Evolutionary conservation across 2,113 vertebrate species (phyloP).

Genomic region (Baryphthengus martii): DNA sequence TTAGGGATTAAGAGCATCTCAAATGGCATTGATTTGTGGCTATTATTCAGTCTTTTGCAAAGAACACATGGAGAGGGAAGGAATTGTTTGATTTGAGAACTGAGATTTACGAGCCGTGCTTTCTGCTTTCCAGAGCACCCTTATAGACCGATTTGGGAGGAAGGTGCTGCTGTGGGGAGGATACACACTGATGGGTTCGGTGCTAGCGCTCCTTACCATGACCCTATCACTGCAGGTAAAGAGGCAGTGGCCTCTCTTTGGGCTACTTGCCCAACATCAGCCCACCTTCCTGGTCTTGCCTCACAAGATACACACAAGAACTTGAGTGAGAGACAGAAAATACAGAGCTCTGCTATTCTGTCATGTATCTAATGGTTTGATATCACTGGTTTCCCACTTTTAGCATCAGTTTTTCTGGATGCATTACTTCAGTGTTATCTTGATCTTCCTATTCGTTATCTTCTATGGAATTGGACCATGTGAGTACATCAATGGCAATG

Average conservation of each 20-base stretch:
- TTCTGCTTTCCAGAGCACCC: conserved; percentile 70
- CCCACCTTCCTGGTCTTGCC: not conserved
- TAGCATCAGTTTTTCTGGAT: conserved; percentile 79
- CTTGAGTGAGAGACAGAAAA: not conserved
- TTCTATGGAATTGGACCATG: conserved; percentile 80
- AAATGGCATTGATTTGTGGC: not conserved
- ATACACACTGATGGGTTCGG: conserved; percentile 73
- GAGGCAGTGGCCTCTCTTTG: not conserved
- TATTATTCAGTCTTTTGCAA: not conserved
- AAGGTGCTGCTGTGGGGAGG: conserved; percentile 78
- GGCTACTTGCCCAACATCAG: not conserved
- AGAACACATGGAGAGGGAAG: not conserved
- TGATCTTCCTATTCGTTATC: conserved; percentile 81
- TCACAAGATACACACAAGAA: not conserved
- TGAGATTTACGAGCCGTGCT: not conserved
- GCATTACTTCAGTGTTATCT: conserved; percentile 81
- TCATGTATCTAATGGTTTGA: not conserved
- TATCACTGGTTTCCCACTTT: not conserved
- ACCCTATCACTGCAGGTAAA: conserved; percentile 80
- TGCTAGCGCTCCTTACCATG: conserved; percentile 73
- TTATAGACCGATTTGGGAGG: conserved; percentile 79
- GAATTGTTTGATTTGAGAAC: not conserved
- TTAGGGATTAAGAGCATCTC: not conserved
- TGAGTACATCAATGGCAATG: conserved; percentile 15
- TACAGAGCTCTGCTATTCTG: not conserved